phyloP scores from a whole-genome alignment of 2,113 vertebrate species.

The Anas platyrhynchos region DNA sequence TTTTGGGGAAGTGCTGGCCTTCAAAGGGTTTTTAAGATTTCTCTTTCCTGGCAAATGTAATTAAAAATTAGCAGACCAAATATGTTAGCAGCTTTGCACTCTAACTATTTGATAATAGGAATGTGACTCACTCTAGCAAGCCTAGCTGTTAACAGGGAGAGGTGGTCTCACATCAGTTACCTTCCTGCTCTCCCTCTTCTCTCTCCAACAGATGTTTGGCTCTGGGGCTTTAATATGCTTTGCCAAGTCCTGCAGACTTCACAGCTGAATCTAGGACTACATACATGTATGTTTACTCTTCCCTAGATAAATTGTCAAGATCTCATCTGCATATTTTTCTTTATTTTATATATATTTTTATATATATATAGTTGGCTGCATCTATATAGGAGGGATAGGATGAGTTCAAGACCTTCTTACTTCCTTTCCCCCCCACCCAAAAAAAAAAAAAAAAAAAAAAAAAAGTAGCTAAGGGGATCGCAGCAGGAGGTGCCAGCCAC shows the following conservation, averaged over 20 bases:
- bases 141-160: not conserved
- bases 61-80: not conserved
- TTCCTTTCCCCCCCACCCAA: rapidly evolving
- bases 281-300: not conserved
- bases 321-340: not conserved
- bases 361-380: not conserved
- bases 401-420: not conserved
- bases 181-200: not conserved
- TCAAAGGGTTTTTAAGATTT: not conserved
- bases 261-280: not conserved
- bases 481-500: not conserved
- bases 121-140: not conserved
- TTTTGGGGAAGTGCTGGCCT: not conserved
- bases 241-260: not conserved
- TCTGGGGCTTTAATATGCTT: not conserved
- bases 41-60: not conserved
- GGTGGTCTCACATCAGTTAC: not conserved
- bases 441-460: rapidly evolving
- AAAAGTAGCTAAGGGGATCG: not conserved
- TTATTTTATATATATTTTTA: not conserved
- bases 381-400: not conserved
- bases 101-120: not conserved
- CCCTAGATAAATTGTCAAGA: not conserved
- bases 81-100: not conserved
- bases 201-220: not conserved